Base-by-base conservation (phyloP, 2,113 vertebrate species). In the Erythrolamprus reginae region DNA sequence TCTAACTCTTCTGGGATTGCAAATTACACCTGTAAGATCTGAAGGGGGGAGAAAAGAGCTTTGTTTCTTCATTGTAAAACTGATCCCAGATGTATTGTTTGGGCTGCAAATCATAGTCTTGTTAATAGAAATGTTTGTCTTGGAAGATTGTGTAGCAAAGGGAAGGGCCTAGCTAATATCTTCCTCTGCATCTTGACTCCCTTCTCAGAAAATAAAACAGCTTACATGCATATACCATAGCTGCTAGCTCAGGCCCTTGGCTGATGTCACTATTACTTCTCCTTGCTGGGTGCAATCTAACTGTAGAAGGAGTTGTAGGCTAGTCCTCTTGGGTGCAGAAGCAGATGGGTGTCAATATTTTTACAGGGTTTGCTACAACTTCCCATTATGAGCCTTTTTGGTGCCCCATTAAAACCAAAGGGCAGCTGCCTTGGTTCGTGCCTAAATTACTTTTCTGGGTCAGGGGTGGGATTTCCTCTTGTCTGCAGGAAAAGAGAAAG, bases 401-500 rank as follows among this genome's bases (percentile, higher is more conserved):
- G 24, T 19, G 56, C 23, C 84, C n/a, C 58, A 26, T 84, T 53
- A 86, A 6, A 26, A 84, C 4, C 5, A 28, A 33, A 83, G 55
- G 50, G 33, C 56, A 86, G 33, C 89, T 42, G 83, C 42, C 70
- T 61, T 38, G 10, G 21, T 55, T 38, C 52, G 4, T 24, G 26
- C 48, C 84, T 85, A 42, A 84, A 33, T 24, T 24, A 7, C 3
- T 0, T 1, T 82, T 15, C 82, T 45, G 70, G 89, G 93, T 17
- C 91, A 98, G 98, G 9, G 97, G 98, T 0, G 95, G 97, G 0
- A 93, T 98, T 42, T 88, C 91, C 0, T 83, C 94, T 0, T 89
- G 96, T 86, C 95, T 98, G 77, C 97, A 98, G 89, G 98, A 98
- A 83, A 98, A 95, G 91, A 95, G 97, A 38, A 97, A 96, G 90